Conservation (phyloP, 1,140 invertebrate species). For the Drosophila kikkawai region DNA sequence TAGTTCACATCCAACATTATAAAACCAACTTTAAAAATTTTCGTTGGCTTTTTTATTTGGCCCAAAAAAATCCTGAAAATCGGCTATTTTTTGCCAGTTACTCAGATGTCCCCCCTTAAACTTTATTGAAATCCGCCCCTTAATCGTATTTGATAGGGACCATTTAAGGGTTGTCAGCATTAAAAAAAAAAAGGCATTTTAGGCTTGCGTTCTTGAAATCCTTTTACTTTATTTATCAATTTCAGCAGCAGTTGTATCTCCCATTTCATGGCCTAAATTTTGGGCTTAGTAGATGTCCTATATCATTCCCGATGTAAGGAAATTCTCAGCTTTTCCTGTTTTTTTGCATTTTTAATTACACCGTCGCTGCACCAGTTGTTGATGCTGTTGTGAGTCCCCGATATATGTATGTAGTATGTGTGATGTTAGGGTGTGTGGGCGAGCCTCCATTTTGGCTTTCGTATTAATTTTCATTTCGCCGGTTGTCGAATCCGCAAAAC, state of each 20-base stretch:
- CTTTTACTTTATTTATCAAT: no score
- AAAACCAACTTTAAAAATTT: no score
- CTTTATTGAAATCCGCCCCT: no score
- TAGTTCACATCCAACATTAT: no score
- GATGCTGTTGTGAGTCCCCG: slow-evolving; percentile 21
- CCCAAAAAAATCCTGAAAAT: no score
- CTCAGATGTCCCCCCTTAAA: no score
- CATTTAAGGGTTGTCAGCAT: no score
- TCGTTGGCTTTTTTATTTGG: no score
- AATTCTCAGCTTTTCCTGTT: slow-evolving; percentile 29
- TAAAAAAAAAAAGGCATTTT: neutral
- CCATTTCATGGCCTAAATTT: neutral
- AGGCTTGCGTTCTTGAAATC: neutral
- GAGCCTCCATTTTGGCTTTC: slow-evolving; percentile 55
- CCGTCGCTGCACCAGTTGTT: slow-evolving; percentile 41
- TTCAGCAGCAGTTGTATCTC: neutral
- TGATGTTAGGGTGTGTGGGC: neutral
- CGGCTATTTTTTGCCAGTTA: no score
- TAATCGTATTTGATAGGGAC: no score
- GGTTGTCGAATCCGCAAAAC: slow-evolving; percentile 70
- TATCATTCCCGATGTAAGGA: slow-evolving; percentile 5
- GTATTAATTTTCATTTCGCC: slow-evolving; percentile 77
- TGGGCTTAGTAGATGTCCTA: slow-evolving; percentile 7
- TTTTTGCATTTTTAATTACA: slow-evolving; percentile 76
- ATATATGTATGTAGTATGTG: neutral